Base-by-base conservation (phyloP, 2,888 invertebrate species). In the Drosophila infuscata region DNA sequence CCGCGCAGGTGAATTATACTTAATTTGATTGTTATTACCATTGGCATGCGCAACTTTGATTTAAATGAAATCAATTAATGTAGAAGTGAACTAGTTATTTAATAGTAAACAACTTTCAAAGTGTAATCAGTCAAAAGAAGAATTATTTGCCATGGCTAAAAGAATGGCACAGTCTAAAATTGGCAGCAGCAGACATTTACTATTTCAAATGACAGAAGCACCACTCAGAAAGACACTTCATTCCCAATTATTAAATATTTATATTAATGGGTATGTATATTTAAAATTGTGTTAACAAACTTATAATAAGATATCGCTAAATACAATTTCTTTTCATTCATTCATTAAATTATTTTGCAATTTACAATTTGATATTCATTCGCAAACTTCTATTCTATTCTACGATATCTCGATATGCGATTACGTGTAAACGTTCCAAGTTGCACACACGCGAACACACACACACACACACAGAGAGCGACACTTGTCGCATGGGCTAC, bases 401-500 rank as follows among this genome's bases (percentile, higher is more conserved):
- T 3, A 15, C 12, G 36, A 29, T 32, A 52, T 62, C 32, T 38
- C 9, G 8, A 52, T 4, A 7, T 11, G 4, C 1, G 12, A n/a
- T 12, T 12, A 29, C 33, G 48, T 46, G 58, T 52, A 3, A 58
- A 43, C 73, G 15, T 7, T 4, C 12, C 7, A n/a, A 36, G 17
- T 8, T 25, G 15, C 33, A 43, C 33, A 35, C 41, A 60, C 25
- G 15, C 36, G 7, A 11, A 53, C 20, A 53, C 29, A 35, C 25
- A 53, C 20, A 53, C 29, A 35, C 25, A 48, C 7, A 62, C 41
- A 30, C 20, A 53, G 20, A 48, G 30, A 48, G 41, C 25, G 66
- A 58, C 75, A 73, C 82, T 84, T 88, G 88, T 88, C 81, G 71
- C 85, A 69, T 67, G 25, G 70, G 82, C 79, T 82, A 70, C 89